Evolutionary conservation across 2,797 vertebrate species (phyloP), one percentile per base, ranked within the genome.

Genomic region (Alauda arvensis): DNA sequence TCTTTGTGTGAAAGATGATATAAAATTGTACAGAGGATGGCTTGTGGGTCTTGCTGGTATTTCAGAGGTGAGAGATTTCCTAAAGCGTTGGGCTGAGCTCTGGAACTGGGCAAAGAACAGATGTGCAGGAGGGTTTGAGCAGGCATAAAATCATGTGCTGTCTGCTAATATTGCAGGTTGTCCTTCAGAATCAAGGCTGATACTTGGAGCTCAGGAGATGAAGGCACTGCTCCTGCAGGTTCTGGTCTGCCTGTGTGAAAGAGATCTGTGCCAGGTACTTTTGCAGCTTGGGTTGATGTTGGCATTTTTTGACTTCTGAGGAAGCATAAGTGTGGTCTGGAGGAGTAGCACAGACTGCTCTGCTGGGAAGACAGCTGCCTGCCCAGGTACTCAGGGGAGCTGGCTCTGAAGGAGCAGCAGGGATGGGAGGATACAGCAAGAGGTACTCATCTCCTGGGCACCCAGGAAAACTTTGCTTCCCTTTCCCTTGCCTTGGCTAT

Each of bases 331-430:
- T 56, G 31, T 2, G 6, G 6, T 51, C 37, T 71, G 43, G 52
- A 72, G 48, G 28, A 25, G 18, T 13, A 17, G 20, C 4, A 10
- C 0, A 52, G 60, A 8, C 15, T 80, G n/a, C 67, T 57, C 10
- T 57, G 37, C 19, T 61, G 51, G 12, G 40, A 40, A 43, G 18
- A 61, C 4, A 37, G 37, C 15, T 85, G 29, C 28, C 43, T 53
- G 19, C 6, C 15, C 18, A 46, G 10, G 11, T 46, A 23, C 34
- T 21, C 0, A 0, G 33, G 1, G 3, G 17, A 39, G 20, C 10
- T 80, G 29, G 8, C 9, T 77, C 59, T 72, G 43, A 57, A 81
- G 28, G 21, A 89, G 18, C 25, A 77, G 29, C 1, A 3, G 49
- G 29, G 9, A 14, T 56, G 13, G 19, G 29, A 20, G 7, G 6